Evolutionary conservation across 2,113 vertebrate genomes (phyloP), one percentile per base, ranked within the genome.

Genomic region (Onychostoma macrolepis): DNA sequence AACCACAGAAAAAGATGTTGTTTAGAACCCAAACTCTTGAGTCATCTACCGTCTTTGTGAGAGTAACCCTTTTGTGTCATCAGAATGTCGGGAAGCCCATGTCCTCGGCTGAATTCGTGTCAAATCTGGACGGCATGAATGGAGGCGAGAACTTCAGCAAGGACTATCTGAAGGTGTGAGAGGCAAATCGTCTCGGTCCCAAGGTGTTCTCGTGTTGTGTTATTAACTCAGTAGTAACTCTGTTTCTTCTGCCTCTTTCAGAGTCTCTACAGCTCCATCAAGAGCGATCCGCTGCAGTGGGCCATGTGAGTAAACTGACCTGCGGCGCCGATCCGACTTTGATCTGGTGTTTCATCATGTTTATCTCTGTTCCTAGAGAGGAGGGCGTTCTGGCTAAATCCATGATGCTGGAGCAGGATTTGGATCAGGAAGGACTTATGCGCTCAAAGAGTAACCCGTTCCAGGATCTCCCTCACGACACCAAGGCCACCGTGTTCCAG

Each of bases 81-180:
- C 92, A 98, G 97, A 96, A 97, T 83, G 95, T 97, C 0, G 97
- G 97, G n/a, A 98, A 97, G 85, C 92, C 94, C 90, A 98, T 98
- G 97, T 96, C 94, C 6, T 92, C 93, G 4, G 92, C 95, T 43
- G 94, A 95, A 28, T 98, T 98, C 88, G 93, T 98, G 53, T 95
- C 92, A 91, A 98, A 98, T 90, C 92, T 98, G 81, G 94, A 96
- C 0, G 95, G 95, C 69, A 95, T 98, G 94, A 96, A 93, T n/a
- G 96, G 97, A 0, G 96, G 94, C 0, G 87, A 86, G 45, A 96
- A 95, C 92, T 98, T 98, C 93, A 94, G 88, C 88, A 96, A 96
- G 88, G 96, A 97, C 21, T 90, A 96, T 85, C 90, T 98, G 9
- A 98, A 97, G 94, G 97, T 98, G 97, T 98, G 78, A 24, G 21